phyloP scores from a whole-genome alignment of 2,113 vertebrate species.

The Grus americana region DNA sequence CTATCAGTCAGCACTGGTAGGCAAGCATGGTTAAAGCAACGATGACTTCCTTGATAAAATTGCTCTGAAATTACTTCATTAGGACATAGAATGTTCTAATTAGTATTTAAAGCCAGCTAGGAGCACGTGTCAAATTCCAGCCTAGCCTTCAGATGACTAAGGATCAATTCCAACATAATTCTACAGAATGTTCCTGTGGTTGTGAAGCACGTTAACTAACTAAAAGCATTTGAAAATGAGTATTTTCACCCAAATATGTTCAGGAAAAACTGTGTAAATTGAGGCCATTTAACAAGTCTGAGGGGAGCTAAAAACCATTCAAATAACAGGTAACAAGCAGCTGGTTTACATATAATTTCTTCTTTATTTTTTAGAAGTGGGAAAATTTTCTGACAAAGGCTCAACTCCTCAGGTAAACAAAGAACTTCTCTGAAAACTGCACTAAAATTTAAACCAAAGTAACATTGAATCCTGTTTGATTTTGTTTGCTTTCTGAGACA shows the following conservation, averaged over 20 bases:
- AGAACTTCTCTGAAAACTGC: not conserved
- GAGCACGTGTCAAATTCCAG: not conserved
- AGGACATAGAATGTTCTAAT: not conserved
- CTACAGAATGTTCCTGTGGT: not conserved
- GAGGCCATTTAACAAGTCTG: not conserved
- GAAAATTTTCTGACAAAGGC: not conserved
- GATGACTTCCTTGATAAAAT: not conserved
- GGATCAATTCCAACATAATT: not conserved
- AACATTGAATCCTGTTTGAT: not conserved
- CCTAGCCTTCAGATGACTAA: not conserved
- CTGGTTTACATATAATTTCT: not conserved
- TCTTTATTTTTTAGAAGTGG: not conserved
- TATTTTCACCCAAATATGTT: not conserved
- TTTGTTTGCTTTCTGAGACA: slow-evolving; percentile 22
- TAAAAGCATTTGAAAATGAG: not conserved
- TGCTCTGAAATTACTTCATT: not conserved
- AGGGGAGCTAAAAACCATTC: not conserved
- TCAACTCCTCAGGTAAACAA: not conserved
- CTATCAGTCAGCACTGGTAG: not conserved
- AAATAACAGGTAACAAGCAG: not conserved
- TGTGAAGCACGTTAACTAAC: not conserved
- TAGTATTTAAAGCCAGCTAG: not conserved
- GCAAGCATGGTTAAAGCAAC: not conserved
- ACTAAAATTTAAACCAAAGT: not conserved
- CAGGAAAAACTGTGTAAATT: not conserved